These are phyloP conservation scores for Xylocampa areola DNA, from an alignment of 2,888 invertebrate species.

Conservation along the genomic window DNA sequence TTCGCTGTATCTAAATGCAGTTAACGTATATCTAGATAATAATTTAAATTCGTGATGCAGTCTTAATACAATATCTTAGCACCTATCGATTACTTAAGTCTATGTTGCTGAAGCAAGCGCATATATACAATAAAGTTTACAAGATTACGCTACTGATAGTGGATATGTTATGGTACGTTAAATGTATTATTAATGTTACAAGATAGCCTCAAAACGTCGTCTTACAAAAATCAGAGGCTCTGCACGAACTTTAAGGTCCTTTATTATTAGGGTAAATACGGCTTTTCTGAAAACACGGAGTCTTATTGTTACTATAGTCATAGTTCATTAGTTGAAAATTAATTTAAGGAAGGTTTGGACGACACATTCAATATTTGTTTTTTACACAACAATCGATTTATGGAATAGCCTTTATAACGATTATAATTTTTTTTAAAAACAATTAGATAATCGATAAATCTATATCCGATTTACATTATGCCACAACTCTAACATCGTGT, in stretches of 20 bases:
- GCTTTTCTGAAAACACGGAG: too few species aligned
- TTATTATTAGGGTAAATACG: too few species aligned
- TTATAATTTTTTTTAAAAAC: too few species aligned
- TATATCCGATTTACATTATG: too few species aligned
- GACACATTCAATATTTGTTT: too few species aligned
- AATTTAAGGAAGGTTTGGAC: too few species aligned
- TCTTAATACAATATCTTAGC: constrained; percentile 84
- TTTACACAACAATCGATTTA: too few species aligned
- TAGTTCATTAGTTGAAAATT: too few species aligned
- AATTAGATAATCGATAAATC: too few species aligned
- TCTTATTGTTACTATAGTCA: too few species aligned
- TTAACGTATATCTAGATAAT: constrained; percentile 58
- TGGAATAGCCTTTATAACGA: too few species aligned
- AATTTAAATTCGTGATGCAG: constrained; percentile 88
- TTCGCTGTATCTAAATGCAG: constrained; percentile 48
- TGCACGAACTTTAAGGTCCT: not conserved
- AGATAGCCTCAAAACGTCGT: constrained; percentile 13
- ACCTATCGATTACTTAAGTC: constrained; percentile 75
- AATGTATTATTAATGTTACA: constrained; percentile 8
- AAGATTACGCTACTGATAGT: constrained; percentile 21
- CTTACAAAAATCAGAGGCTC: not conserved
- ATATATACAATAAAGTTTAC: constrained; percentile 60
- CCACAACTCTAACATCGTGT: too few species aligned
- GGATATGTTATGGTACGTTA: constrained; percentile 39
- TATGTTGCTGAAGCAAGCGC: constrained; percentile 55